phyloP scores from a whole-genome alignment of 1,140 invertebrate species.

The Trichomalopsis sarcophagae region DNA sequence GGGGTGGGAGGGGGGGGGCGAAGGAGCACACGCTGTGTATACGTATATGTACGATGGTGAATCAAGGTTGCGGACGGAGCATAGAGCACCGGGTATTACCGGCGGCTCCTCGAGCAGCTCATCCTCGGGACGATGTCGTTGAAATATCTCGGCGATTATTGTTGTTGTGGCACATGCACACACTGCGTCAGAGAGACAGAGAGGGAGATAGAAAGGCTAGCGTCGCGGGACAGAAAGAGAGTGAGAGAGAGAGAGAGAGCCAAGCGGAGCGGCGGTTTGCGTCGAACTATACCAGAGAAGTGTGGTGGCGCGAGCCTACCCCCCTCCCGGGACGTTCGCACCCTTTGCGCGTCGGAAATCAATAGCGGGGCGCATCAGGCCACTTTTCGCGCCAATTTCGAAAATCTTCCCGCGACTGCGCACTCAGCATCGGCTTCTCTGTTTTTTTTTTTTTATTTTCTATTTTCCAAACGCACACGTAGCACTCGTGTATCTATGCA shows the following conservation, averaged over 20 bases:
- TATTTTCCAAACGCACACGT: background rate
- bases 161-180: background rate
- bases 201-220: too few relatives aligned
- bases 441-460: background rate
- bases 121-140: background rate
- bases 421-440: background rate
- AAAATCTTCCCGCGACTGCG: conserved; percentile 26
- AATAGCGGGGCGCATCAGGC: conserved; percentile 52
- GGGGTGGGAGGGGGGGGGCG: too few relatives aligned
- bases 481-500: background rate
- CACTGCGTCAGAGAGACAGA: background rate
- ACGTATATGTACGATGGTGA: background rate
- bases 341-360: conserved; percentile 43
- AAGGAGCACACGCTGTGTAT: too few relatives aligned
- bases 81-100: background rate
- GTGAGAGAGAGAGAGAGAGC: background rate
- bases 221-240: background rate
- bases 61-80: background rate
- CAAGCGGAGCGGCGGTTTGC: background rate
- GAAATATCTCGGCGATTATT: background rate
- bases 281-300: background rate
- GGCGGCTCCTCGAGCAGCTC: background rate
- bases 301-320: background rate
- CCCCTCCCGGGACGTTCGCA: background rate
- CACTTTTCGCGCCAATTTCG: conserved; percentile 51